Conservation (phyloP, 2,888 invertebrate genomes). For the Pyrgus malvae region DNA sequence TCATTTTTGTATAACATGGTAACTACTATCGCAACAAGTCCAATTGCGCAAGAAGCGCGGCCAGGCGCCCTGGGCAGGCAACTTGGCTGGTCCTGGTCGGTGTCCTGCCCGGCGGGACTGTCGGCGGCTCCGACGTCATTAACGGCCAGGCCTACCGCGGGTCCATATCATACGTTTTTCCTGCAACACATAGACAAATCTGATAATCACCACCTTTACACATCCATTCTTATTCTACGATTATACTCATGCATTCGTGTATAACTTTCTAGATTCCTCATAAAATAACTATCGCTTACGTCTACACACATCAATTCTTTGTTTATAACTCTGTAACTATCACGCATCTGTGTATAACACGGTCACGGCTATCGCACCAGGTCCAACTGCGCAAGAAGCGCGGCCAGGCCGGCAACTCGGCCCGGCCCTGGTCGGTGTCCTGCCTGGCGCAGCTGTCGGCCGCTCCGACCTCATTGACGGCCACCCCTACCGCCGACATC, state of each 20-base stretch:
- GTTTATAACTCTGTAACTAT: too few species aligned
- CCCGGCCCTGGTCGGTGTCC: conserved; percentile 94
- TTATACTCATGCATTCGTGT: too few species aligned
- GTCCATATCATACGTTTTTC: too few species aligned
- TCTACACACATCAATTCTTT: too few species aligned
- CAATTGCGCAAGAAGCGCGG: conserved; percentile 84
- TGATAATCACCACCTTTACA: too few species aligned
- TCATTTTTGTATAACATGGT: conserved; percentile 33
- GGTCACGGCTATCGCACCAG: conserved; percentile 54
- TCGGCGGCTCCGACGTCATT: conserved; percentile 75
- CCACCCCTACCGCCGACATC: conserved; percentile 66
- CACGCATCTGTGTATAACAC: conserved; percentile 21
- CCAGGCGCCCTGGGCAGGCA: conserved; percentile 64
- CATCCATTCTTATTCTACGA: too few species aligned
- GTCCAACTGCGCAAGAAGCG: conserved; percentile 85
- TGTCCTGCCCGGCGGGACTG: conserved; percentile 91
- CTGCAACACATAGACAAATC: too few species aligned
- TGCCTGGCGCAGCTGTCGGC: conserved; percentile 89
- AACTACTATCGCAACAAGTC: conserved; percentile 73
- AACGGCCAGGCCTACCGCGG: conserved; percentile 65
- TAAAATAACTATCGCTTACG: too few species aligned
- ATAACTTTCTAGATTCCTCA: too few species aligned
- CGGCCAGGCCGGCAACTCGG: conserved; percentile 68
- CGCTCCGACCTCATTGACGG: conserved; percentile 66
- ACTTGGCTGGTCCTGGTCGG: conserved; percentile 93